Evolutionary conservation across 2,797 vertebrate genomes (phyloP).

Genomic region (Thunnus albacares): DNA sequence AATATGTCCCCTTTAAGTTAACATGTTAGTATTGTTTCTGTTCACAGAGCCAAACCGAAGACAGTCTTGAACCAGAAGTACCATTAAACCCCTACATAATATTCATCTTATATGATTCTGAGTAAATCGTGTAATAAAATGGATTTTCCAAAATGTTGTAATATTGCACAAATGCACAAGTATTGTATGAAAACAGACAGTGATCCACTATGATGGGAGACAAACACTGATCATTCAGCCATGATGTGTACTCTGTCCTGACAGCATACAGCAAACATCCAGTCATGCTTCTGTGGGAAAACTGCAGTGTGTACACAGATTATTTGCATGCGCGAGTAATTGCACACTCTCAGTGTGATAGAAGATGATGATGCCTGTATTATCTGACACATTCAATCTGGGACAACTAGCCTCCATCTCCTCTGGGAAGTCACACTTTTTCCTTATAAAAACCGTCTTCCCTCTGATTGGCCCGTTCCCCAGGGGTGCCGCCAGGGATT

Average conservation of each 20-base stretch:
- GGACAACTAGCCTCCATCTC: conserved; percentile 21
- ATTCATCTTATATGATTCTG: no score
- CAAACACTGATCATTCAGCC: conserved; percentile 2
- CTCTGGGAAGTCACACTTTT: conserved; percentile 25
- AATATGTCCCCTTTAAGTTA: no score
- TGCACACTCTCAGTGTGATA: background rate
- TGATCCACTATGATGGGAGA: background rate
- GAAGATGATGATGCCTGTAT: conserved; percentile 6
- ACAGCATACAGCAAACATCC: conserved; percentile 23
- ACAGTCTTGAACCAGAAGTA: no score
- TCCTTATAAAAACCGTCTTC: background rate
- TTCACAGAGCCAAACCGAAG: no score
- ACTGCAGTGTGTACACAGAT: background rate
- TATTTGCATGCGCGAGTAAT: conserved; percentile 29
- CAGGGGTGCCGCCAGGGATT: no score
- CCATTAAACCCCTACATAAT: no score
- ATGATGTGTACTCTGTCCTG: conserved; percentile 14
- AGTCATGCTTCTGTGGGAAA: conserved; percentile 13
- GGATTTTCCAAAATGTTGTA: background rate
- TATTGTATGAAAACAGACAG: background rate
- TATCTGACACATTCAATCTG: conserved; percentile 47
- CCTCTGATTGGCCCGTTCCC: conserved; percentile 22
- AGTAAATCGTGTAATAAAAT: background rate
- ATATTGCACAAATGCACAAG: background rate
- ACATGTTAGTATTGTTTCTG: no score